Evolutionary conservation across 2,113 vertebrate species (phyloP).

Genomic region (Boleophthalmus pectinirostris): DNA sequence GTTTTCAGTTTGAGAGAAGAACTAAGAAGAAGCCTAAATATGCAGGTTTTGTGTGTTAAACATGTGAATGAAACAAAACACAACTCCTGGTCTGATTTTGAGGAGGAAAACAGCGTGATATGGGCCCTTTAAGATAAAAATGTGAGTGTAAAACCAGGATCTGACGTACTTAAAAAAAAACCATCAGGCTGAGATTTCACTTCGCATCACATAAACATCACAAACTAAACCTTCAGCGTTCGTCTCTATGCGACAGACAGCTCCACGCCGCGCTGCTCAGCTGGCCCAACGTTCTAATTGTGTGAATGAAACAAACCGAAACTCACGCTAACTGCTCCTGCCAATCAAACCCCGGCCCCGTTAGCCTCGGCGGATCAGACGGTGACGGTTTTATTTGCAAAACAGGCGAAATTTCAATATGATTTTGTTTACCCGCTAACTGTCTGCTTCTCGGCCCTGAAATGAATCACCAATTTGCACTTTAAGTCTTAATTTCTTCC

Average conservation of each 20-base stretch:
- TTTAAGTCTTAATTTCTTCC: conserved; percentile 3
- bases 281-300: background rate
- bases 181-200: too few species aligned
- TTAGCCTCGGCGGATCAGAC: background rate
- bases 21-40: too few species aligned
- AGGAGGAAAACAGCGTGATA: too few species aligned
- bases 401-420: background rate
- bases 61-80: too few species aligned
- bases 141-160: too few species aligned
- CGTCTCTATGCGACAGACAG: background rate
- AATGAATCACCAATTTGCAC: conserved; percentile 1
- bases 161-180: too few species aligned
- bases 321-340: background rate
- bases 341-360: background rate
- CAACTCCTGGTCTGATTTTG: too few species aligned
- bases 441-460: background rate
- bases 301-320: background rate
- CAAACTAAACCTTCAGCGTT: background rate
- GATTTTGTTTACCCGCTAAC: background rate
- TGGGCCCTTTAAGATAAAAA: too few species aligned
- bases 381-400: background rate
- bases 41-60: too few species aligned
- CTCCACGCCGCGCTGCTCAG: background rate
- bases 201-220: background rate
- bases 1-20: too few species aligned